phyloP scores from a whole-genome alignment of 2,888 invertebrate genomes.

The Mycogona germanica region DNA sequence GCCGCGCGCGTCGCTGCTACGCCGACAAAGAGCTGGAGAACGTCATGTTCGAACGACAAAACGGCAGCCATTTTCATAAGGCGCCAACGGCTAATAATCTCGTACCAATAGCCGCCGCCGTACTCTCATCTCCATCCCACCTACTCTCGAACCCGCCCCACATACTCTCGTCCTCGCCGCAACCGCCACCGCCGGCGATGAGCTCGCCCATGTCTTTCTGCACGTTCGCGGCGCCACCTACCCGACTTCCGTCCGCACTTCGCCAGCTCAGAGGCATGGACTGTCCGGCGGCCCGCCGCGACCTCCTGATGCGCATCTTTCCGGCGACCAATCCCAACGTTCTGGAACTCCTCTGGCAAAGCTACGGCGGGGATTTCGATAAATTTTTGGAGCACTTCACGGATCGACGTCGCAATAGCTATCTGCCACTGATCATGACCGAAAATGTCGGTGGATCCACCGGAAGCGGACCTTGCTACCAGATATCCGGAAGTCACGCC shows the following conservation, averaged over 20 bases:
- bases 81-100: too few relatives aligned
- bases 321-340: slow-evolving; percentile 80
- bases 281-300: slow-evolving; percentile 32
- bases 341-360: slow-evolving; percentile 75
- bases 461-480: too few relatives aligned
- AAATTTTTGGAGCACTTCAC: slow-evolving; percentile 29
- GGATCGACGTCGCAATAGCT: neutral
- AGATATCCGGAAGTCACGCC: too few relatives aligned
- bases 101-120: too few relatives aligned
- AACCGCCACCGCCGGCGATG: neutral
- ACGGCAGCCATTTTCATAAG: slow-evolving; percentile 20
- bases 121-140: too few relatives aligned
- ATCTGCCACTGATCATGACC: too few relatives aligned
- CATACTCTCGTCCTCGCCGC: neutral
- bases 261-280: neutral
- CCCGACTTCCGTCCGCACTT: neutral
- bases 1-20: slow-evolving; percentile 42
- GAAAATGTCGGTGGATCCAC: too few relatives aligned
- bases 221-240: neutral
- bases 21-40: slow-evolving; percentile 37
- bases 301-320: slow-evolving; percentile 76
- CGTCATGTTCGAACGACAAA: slow-evolving; percentile 32
- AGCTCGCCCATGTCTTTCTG: neutral
- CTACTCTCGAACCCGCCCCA: too few relatives aligned
- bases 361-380: slow-evolving; percentile 81